Conservation (phyloP, 2,113 vertebrate genomes). For the Trogon melanurus region DNA sequence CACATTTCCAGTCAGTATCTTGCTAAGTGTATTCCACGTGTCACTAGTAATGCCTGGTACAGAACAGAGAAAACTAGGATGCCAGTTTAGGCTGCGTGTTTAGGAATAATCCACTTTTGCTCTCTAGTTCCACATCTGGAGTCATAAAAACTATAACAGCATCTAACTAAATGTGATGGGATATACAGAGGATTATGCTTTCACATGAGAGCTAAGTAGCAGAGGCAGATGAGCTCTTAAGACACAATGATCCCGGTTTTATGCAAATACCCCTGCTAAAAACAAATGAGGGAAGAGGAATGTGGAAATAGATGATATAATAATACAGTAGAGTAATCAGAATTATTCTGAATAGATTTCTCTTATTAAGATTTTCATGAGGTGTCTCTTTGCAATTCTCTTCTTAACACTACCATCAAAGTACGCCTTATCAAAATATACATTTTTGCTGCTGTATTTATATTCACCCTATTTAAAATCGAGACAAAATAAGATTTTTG, state of each 20-base stretch:
- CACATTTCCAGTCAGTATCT: background rate
- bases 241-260: background rate
- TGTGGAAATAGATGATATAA: constrained; percentile 16
- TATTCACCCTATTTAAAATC: background rate
- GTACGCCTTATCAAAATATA: constrained; percentile 21
- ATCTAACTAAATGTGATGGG: background rate
- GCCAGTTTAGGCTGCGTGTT: background rate
- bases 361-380: constrained; percentile 5
- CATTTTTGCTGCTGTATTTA: constrained; percentile 20
- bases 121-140: background rate
- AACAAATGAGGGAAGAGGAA: background rate
- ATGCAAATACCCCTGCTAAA: constrained; percentile 28
- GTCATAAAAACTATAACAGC: background rate
- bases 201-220: background rate
- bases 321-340: constrained; percentile 1
- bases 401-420: constrained; percentile 15
- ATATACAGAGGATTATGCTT: background rate
- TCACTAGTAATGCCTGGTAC: background rate
- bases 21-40: background rate
- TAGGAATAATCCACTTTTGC: background rate
- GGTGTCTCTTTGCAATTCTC: background rate
- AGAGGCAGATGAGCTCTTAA: constrained; percentile 17
- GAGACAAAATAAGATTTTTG: background rate
- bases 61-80: background rate
- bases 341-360: constrained; percentile 16